A percentile compares a stretch with the other conserved stretches of the same genome.
These are phyloP conservation scores for Tarsius wallacei DNA, from an alignment of 2,797 vertebrate species.

Conservation along the genomic window DNA sequence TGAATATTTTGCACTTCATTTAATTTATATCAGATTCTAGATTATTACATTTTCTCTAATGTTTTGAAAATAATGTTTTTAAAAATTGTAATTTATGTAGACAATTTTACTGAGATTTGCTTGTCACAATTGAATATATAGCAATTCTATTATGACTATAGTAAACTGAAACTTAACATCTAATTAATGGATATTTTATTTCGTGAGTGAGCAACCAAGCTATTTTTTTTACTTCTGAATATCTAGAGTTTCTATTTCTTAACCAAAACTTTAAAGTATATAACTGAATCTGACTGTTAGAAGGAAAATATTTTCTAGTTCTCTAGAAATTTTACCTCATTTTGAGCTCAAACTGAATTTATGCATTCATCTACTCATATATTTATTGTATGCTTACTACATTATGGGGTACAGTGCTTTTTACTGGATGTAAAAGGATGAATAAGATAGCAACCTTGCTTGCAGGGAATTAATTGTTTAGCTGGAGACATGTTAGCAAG, in stretches of 20 bases:
- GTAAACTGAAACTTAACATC: slow-evolving; percentile 8
- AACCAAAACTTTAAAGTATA: neutral
- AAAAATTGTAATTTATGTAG: slow-evolving; percentile 46
- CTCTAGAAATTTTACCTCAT: neutral
- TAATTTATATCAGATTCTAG: slow-evolving; percentile 16
- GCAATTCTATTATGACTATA: neutral
- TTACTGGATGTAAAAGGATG: neutral
- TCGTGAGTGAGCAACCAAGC: slow-evolving; percentile 32
- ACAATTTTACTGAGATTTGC: neutral
- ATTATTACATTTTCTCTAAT: slow-evolving; percentile 9
- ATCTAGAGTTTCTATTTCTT: slow-evolving; percentile 19
- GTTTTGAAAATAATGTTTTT: slow-evolving; percentile 35
- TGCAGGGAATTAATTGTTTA: neutral
- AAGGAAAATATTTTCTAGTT: neutral
- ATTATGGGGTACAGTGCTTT: neutral
- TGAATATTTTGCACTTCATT: slow-evolving; percentile 41
- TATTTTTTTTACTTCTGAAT: slow-evolving; percentile 16
- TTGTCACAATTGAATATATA: neutral
- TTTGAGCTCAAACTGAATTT: neutral
- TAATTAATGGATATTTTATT: slow-evolving; percentile 34
- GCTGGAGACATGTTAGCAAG: neutral
- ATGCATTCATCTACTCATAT: neutral
- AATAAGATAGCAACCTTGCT: neutral
- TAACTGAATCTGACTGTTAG: neutral
- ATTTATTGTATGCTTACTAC: slow-evolving; percentile 29